phyloP scores from a whole-genome alignment of 2,797 vertebrate genomes.

The Petrocephalus sullivani region DNA sequence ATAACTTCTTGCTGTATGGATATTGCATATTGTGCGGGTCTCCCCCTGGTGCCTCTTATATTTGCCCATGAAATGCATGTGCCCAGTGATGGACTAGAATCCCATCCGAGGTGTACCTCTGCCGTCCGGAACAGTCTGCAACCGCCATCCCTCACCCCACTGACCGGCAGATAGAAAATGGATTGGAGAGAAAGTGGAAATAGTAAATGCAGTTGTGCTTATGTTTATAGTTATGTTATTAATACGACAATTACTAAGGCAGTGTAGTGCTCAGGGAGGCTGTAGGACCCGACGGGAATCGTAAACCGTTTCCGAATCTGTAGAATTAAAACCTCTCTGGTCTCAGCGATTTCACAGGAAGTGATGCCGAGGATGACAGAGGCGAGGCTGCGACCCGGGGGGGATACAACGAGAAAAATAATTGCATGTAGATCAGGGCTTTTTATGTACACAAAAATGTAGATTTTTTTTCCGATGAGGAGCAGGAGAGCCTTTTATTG shows the following conservation, averaged over 20 bases:
- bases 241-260: neutral
- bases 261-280: conserved; percentile 1
- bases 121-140: neutral
- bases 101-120: neutral
- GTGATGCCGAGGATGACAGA: conserved; percentile 21
- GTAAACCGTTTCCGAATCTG: neutral
- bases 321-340: conserved; percentile 16
- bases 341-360: conserved; percentile 21
- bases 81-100: neutral
- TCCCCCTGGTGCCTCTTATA: neutral
- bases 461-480: neutral
- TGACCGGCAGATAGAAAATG: neutral
- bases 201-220: neutral
- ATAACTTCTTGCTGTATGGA: neutral
- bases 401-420: neutral
- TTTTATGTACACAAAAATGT: neutral
- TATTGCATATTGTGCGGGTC: neutral
- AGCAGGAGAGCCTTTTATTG: neutral
- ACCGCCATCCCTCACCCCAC: neutral
- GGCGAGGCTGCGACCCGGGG: conserved; percentile 11
- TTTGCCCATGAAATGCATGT: neutral
- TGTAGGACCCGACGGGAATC: conserved; percentile 30
- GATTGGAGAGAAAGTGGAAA: neutral
- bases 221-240: neutral
- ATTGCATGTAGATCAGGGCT: neutral